phyloP scores from a whole-genome alignment of 1,140 invertebrate genomes.

The Bombus superbus region DNA sequence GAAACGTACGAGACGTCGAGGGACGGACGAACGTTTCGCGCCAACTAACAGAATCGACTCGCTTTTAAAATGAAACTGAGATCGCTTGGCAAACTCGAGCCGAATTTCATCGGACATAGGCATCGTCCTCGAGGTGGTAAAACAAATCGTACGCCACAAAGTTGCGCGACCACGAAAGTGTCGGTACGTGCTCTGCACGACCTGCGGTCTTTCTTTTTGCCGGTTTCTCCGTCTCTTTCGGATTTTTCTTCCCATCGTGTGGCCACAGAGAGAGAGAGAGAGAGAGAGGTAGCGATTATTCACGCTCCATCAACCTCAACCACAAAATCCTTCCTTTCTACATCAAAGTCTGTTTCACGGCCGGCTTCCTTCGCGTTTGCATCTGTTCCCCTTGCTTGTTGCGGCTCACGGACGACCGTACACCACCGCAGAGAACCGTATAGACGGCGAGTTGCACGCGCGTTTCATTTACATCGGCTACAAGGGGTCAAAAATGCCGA shows the following conservation, averaged over 20 bases:
- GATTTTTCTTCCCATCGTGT: constrained; percentile 8
- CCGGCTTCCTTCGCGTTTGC: constrained; percentile 61
- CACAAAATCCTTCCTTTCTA: constrained; percentile 65
- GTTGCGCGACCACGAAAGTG: not conserved
- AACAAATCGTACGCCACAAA: not conserved
- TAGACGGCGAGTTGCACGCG: not conserved
- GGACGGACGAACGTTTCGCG: too few species aligned
- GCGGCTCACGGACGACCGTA: constrained; percentile 40
- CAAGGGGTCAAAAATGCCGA: not conserved
- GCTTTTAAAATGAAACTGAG: not conserved
- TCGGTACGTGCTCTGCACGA: not conserved
- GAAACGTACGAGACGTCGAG: too few species aligned
- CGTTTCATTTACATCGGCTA: constrained; percentile 16
- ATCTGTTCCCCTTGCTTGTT: constrained; percentile 45
- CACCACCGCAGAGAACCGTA: constrained; percentile 15
- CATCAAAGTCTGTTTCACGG: constrained; percentile 70
- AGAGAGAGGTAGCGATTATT: constrained; percentile 60
- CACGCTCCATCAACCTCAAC: constrained; percentile 60
- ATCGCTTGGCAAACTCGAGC: not conserved
- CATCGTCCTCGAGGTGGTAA: not conserved
- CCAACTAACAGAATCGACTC: too few species aligned
- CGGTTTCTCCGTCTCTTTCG: not conserved
- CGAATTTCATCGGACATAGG: not conserved
- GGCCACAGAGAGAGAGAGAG: constrained; percentile 15
- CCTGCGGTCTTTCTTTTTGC: not conserved